Base-by-base conservation (phyloP, 1,140 invertebrate species). In the Sitophilus oryzae region DNA sequence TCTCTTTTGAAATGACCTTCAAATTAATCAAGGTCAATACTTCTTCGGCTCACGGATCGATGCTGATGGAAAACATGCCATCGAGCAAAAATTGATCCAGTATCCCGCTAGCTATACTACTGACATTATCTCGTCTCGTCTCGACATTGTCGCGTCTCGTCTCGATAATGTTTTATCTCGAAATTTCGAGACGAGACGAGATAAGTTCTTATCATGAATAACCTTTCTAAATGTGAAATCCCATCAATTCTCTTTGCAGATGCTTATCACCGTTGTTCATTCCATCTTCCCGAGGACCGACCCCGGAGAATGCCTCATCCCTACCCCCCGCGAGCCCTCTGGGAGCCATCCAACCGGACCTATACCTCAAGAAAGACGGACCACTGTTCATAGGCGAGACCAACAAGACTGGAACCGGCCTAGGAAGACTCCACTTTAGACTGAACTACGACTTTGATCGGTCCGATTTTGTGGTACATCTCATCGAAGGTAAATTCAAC, bases 391-490 rank as follows among this genome's bases (percentile, higher is more conserved):
- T 89, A 35, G 80, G 78, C 41, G 73, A 80, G 22, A 76, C 78
- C 16, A 75, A 77, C 11, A 74, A 76, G 10, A 66, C 69, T 56
- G 80, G 81, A 1, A 78, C 80, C 15, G 80, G 81, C 42, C 75
- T 91, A 6, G 90, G 90, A 19, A 76, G 87, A 36, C 77, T 94
- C 52, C 90, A 93, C 68, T 77, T 92, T 58, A 76, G 88, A n/a
- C 75, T 93, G 4, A 90, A 87, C 61, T 94, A 93, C 63, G 90
- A 94, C 72, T 91, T 92, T 65, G 84, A 92, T 69, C 80, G 87
- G 62, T 92, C 89, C 16, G 91, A 94, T 71, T 75, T 94, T 37
- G 82, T 89, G 53, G 86, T 93, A 18, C 88, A 92, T 73, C 72
- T 94, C 35, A 92, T 93, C 73, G 88, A 90, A 85, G 87, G 87